Conservation (phyloP, 2,113 vertebrate species). For the Gadus chalcogrammus region DNA sequence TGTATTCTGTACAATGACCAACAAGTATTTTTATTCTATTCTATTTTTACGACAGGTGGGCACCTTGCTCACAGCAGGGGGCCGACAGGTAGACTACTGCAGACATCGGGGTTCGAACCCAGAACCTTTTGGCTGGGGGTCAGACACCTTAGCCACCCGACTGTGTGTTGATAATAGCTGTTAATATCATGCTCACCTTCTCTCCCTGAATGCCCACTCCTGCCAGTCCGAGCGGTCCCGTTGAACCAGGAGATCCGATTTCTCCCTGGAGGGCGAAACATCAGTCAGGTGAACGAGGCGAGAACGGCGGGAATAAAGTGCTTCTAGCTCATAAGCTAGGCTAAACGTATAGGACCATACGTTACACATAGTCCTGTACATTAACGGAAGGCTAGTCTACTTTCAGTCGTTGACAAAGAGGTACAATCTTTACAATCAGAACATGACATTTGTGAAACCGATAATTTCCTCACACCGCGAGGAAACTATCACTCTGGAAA, state of each 20-base stretch:
- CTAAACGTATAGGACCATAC: no score
- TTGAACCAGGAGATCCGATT: constrained; percentile 73
- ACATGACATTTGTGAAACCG: neutral
- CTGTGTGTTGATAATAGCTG: neutral
- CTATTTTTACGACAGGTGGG: no score
- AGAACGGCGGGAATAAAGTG: neutral
- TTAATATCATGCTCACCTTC: constrained; percentile 66
- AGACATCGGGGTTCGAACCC: no score
- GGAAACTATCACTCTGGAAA: no score
- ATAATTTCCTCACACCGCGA: no score
- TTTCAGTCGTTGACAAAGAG: neutral
- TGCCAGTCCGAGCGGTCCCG: constrained; percentile 74
- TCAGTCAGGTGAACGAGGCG: neutral
- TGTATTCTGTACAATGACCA: no score
- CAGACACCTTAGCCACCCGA: neutral
- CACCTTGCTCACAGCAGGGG: no score
- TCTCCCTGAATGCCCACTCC: constrained; percentile 82
- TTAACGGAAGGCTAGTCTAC: no score
- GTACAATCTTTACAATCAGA: neutral
- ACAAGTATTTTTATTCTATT: no score
- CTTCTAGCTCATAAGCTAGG: neutral
- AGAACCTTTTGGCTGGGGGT: no score
- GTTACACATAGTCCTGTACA: no score
- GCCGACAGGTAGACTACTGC: no score
- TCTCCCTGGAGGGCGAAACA: constrained; percentile 71